These are phyloP conservation scores for Cephalophus harveyi DNA, from an alignment of 2,113 vertebrate genomes.

Conservation along the genomic window DNA sequence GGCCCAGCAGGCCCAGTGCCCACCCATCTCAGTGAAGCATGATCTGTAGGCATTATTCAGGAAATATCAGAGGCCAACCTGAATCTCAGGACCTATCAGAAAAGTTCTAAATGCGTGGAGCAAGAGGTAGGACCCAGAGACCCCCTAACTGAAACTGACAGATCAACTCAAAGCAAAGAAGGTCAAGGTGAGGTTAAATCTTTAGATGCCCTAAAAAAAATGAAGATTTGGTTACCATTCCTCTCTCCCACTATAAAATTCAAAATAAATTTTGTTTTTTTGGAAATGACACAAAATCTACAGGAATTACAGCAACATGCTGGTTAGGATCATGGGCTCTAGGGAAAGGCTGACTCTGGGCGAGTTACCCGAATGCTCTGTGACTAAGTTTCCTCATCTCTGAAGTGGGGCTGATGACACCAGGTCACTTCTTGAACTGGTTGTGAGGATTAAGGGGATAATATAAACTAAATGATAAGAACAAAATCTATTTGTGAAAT, in stretches of 20 bases:
- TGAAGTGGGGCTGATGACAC: background rate
- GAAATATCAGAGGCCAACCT: background rate
- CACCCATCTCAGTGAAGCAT: background rate
- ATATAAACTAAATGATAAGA: background rate
- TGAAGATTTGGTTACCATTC: background rate
- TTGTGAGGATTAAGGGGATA: background rate
- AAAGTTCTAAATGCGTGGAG: background rate
- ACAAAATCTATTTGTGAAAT: background rate
- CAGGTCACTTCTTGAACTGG: background rate
- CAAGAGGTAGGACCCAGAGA: background rate
- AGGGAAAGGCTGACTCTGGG: background rate
- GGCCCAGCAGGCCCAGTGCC: background rate
- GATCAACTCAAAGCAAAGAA: background rate
- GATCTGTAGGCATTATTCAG: background rate
- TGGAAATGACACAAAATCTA: background rate
- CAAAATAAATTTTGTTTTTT: constrained; percentile 4
- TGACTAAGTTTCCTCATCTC: background rate
- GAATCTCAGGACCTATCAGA: background rate
- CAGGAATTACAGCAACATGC: background rate
- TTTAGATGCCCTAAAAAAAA: background rate
- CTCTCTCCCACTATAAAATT: background rate
- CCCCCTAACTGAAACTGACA: background rate
- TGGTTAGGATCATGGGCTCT: background rate
- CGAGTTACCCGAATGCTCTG: background rate
- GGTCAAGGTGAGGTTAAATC: background rate